Conservation (phyloP, 2,797 vertebrate genomes). For the Austrolebias charrua region DNA sequence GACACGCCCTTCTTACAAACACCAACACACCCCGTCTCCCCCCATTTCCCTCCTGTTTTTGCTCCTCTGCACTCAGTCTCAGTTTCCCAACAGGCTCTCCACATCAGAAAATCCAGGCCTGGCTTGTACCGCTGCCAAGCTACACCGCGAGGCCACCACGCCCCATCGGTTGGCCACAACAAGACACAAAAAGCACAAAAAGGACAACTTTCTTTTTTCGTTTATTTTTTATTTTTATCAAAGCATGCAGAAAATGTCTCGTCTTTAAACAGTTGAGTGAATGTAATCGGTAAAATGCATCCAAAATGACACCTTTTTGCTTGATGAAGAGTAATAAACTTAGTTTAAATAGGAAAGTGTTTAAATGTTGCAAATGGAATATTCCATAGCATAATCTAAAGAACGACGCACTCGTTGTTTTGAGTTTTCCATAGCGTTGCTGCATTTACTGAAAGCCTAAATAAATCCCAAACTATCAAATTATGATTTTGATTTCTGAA, state of each 20-base stretch:
- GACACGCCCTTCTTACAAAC: slow-evolving; percentile 55
- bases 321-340: background rate
- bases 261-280: background rate
- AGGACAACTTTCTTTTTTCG: background rate
- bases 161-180: slow-evolving; percentile 53
- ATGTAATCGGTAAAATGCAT: background rate
- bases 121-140: slow-evolving; percentile 62
- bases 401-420: background rate
- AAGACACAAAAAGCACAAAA: slow-evolving; percentile 36
- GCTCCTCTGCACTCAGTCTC: slow-evolving; percentile 35
- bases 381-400: background rate
- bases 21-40: slow-evolving; percentile 32
- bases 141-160: slow-evolving; percentile 62
- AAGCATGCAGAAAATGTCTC: background rate
- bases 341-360: background rate
- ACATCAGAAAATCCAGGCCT: slow-evolving; percentile 58
- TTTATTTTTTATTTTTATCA: too few relatives aligned
- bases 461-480: too few relatives aligned
- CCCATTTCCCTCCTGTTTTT: slow-evolving; percentile 33
- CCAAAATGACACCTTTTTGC: background rate
- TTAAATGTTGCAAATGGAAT: background rate
- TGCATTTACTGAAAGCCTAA: too few relatives aligned
- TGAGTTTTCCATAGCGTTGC: too few relatives aligned
- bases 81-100: slow-evolving; percentile 60
- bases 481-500: too few relatives aligned